Conservation (phyloP, 2,113 vertebrate species). For the Leucosticte australis region DNA sequence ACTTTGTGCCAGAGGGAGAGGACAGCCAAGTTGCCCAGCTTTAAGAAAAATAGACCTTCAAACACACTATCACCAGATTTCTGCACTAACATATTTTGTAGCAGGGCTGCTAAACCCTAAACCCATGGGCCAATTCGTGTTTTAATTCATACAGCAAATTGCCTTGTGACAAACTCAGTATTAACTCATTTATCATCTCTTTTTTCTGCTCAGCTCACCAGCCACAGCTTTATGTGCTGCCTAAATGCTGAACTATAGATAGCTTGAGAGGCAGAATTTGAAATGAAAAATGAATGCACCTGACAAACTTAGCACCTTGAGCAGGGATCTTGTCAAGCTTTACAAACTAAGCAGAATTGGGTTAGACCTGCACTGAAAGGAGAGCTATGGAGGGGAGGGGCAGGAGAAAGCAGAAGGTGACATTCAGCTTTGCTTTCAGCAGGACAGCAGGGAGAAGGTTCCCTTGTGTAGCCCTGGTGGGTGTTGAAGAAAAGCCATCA, state of each 20-base stretch:
- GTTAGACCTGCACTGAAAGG: neutral
- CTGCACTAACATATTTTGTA: neutral
- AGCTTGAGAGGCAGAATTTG: conserved; percentile 25
- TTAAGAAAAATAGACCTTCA: conserved; percentile 28
- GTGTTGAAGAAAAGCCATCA: neutral
- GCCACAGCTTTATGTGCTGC: conserved; percentile 33
- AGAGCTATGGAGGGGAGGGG: neutral
- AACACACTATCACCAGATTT: neutral
- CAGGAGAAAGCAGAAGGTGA: neutral
- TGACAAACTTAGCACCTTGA: neutral
- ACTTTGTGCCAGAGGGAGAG: conserved; percentile 23
- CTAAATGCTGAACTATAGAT: neutral
- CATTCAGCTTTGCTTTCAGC: neutral
- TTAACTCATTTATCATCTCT: conserved; percentile 58
- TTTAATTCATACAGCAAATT: conserved; percentile 59
- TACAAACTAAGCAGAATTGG: conserved; percentile 26
- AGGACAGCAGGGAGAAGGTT: neutral
- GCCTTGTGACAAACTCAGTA: conserved; percentile 40
- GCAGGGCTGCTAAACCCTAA: conserved; percentile 19
- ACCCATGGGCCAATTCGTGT: conserved; percentile 8
- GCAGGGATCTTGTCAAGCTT: conserved; percentile 9
- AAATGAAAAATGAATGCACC: conserved; percentile 48
- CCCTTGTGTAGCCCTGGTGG: neutral
- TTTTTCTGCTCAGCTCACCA: conserved; percentile 13
- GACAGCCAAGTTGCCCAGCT: conserved; percentile 20